Conservation (phyloP, 2,113 vertebrate genomes). For the Pontoporia blainvillei region DNA sequence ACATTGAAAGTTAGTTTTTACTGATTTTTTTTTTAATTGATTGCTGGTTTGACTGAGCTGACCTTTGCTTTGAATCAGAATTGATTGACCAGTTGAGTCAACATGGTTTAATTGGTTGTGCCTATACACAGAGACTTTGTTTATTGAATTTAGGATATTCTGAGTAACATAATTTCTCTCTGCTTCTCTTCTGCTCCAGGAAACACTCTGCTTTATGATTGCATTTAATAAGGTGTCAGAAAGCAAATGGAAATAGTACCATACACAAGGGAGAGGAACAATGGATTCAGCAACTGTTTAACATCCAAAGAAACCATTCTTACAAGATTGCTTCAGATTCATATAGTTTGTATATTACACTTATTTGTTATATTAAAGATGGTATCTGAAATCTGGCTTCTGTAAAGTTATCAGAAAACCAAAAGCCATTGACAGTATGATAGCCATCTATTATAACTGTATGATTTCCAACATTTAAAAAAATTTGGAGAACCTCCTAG, state of each 20-base stretch:
- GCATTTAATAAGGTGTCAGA: conserved; percentile 61
- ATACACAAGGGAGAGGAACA: not conserved
- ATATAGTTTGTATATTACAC: not conserved
- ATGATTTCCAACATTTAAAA: conserved; percentile 33
- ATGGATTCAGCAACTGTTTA: conserved; percentile 43
- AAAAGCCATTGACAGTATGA: conserved; percentile 27
- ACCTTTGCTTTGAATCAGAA: conserved; percentile 70
- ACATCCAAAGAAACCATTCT: conserved; percentile 45
- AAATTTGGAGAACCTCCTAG: conserved; percentile 24
- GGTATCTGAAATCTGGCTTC: conserved; percentile 46
- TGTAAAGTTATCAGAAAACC: conserved; percentile 54
- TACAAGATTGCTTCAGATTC: conserved; percentile 56
- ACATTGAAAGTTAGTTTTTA: conserved; percentile 40
- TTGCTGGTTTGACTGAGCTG: conserved; percentile 57
- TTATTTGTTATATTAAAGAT: conserved; percentile 61
- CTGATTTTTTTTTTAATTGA: conserved; percentile 58
- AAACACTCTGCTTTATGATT: conserved; percentile 50
- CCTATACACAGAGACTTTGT: conserved; percentile 59
- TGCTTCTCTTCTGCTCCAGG: conserved; percentile 41
- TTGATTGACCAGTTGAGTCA: conserved; percentile 69
- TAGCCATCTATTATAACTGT: conserved; percentile 41
- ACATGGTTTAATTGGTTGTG: conserved; percentile 57
- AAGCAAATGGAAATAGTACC: conserved; percentile 54
- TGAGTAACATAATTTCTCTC: conserved; percentile 28
- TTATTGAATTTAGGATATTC: conserved; percentile 69